phyloP scores from a whole-genome alignment of 2,113 vertebrate genomes.

The Trematocara unimaculatum region DNA sequence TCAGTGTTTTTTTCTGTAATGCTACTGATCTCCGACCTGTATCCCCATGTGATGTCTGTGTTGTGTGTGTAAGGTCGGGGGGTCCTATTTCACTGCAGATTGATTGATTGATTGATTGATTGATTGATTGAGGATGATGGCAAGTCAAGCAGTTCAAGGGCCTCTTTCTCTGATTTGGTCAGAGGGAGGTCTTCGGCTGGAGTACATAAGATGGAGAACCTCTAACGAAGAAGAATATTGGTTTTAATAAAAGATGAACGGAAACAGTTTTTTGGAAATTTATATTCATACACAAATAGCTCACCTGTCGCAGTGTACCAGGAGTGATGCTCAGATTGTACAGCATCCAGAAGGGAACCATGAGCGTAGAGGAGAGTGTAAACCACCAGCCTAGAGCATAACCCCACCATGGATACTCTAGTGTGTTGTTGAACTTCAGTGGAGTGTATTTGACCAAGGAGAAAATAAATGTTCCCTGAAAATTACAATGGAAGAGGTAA shows the following conservation, averaged over 20 bases:
- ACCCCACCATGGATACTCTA: conserved; percentile 77
- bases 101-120: no score
- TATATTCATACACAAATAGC: not conserved
- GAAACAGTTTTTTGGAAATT: not conserved
- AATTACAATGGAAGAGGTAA: not conserved
- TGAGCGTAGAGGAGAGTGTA: conserved; percentile 77
- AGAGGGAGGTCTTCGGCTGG: conserved; percentile 56
- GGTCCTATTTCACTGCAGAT: no score
- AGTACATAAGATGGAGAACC: conserved; percentile 63
- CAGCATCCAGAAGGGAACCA: conserved; percentile 72
- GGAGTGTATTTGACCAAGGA: conserved; percentile 74
- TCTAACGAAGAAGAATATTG: conserved; percentile 35
- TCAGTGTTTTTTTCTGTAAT: no score
- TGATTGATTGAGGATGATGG: not conserved
- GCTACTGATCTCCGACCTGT: no score
- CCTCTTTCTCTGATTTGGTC: conserved; percentile 36
- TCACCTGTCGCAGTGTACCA: conserved; percentile 68
- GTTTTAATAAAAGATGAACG: not conserved
- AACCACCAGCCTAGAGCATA: conserved; percentile 75
- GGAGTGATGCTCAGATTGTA: conserved; percentile 61
- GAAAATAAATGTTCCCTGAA: conserved; percentile 73
- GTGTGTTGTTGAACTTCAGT: conserved; percentile 74
- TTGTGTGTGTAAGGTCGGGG: no score
- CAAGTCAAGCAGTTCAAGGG: not conserved
- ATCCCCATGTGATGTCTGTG: no score